These are phyloP conservation scores for Peromyscus aztecus DNA, from an alignment of 2,797 vertebrate species.

Conservation along the genomic window DNA sequence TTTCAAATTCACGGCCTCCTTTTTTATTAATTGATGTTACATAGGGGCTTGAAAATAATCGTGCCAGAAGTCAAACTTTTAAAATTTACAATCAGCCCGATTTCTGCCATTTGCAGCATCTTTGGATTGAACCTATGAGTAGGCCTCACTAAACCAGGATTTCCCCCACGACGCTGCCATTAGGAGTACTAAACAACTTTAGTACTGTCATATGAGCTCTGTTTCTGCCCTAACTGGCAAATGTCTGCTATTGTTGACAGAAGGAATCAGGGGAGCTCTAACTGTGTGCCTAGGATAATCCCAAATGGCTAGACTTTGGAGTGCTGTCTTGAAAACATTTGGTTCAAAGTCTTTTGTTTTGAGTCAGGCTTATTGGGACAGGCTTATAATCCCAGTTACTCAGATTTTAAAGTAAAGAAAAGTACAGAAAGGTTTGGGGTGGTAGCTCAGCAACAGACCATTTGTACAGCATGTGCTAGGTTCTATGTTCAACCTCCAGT, in stretches of 20 bases:
- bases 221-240: not conserved
- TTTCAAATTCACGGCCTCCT: not conserved
- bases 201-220: not conserved
- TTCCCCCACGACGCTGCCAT: not conserved
- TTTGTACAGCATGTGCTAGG: not conserved
- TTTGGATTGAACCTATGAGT: not conserved
- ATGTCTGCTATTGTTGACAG: not conserved
- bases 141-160: not conserved
- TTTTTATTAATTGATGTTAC: not conserved
- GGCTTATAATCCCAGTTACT: not conserved
- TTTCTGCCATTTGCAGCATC: not conserved
- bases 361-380: not conserved
- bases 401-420: not conserved
- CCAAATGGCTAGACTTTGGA: not conserved
- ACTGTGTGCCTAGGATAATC: not conserved
- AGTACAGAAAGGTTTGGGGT: not conserved
- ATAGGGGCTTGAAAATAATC: slow-evolving; percentile 3
- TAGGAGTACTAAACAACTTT: not conserved
- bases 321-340: not conserved
- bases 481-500: not conserved
- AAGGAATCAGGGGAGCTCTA: not conserved
- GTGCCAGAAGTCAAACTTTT: not conserved
- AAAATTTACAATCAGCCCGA: not conserved
- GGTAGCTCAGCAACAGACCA: not conserved
- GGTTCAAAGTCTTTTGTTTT: not conserved